Percentiles rank a stretch among this genome's conserved stretches.
These are phyloP conservation scores for Prionace glauca DNA, from an alignment of 2,797 vertebrate species.

Conservation along the genomic window DNA sequence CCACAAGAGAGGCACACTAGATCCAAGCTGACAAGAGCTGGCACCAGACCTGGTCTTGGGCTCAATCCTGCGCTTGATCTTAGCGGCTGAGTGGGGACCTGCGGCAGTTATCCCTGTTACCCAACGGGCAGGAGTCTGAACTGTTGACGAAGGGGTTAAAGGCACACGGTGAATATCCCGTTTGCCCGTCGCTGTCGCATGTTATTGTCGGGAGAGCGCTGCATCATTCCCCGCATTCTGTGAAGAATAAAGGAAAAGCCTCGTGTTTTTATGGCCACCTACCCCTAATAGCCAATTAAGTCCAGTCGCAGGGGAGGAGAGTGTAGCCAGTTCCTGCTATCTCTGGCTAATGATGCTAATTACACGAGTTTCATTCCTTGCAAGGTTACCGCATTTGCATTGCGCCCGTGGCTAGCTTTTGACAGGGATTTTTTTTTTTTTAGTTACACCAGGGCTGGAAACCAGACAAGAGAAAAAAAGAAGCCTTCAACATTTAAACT, in stretches of 20 bases:
- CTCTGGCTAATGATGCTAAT: conserved; percentile 23
- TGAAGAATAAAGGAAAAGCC: background rate
- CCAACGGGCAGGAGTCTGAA: background rate
- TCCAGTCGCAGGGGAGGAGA: background rate
- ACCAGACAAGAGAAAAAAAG: background rate
- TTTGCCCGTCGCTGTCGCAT: background rate
- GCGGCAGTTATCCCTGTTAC: too few species aligned
- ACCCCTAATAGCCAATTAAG: background rate
- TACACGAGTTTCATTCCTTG: background rate
- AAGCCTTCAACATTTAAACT: background rate
- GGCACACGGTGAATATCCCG: background rate
- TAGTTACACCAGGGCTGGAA: background rate
- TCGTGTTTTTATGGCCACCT: background rate
- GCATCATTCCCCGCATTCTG: background rate
- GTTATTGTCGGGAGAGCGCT: background rate
- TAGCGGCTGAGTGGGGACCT: too few species aligned
- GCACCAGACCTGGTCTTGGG: too few species aligned
- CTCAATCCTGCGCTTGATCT: too few species aligned
- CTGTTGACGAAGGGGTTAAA: background rate
- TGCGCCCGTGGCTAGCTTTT: background rate
- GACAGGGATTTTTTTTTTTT: background rate
- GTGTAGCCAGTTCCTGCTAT: background rate
- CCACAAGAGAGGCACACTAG: too few species aligned
- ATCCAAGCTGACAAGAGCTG: too few species aligned
- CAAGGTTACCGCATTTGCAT: conserved; percentile 15